Percentiles rank a stretch among this genome's conserved stretches.
Evolutionary conservation across 2,113 vertebrate species (phyloP).

Genomic region (Cinclus cinclus): DNA sequence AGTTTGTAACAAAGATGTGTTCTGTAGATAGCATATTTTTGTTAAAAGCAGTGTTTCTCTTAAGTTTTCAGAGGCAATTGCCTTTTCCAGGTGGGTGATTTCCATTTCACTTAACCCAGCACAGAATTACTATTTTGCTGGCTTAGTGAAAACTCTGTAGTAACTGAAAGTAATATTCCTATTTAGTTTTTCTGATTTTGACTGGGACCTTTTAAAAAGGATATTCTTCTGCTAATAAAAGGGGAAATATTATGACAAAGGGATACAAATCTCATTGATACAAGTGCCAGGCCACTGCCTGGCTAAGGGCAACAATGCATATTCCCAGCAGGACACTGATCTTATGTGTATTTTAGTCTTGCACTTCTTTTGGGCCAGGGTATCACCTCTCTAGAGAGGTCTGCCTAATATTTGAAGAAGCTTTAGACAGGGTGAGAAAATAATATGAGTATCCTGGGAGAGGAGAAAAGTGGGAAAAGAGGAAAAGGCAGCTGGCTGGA

Average conservation of each 20-base stretch:
- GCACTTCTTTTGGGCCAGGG: neutral
- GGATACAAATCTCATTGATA: neutral
- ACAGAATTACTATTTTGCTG: neutral
- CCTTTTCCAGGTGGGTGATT: neutral
- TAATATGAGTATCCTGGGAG: neutral
- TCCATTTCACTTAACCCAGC: neutral
- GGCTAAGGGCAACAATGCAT: neutral
- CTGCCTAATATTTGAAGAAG: constrained; percentile 32
- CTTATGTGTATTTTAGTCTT: constrained; percentile 3
- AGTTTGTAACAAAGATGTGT: neutral
- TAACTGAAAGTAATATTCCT: neutral
- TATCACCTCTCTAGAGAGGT: neutral
- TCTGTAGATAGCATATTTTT: neutral
- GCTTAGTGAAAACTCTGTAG: neutral
- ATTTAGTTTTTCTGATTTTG: neutral
- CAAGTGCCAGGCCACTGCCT: neutral
- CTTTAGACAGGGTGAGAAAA: neutral
- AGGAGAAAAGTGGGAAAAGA: neutral
- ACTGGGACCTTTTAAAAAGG: neutral
- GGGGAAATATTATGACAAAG: neutral
- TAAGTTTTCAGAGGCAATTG: neutral
- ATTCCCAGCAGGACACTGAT: neutral
- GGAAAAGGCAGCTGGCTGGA: neutral
- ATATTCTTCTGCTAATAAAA: neutral
- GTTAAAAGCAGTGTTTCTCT: neutral